These are phyloP conservation scores for Pristiophorus japonicus DNA, from an alignment of 2,113 vertebrate genomes.

Conservation along the genomic window DNA sequence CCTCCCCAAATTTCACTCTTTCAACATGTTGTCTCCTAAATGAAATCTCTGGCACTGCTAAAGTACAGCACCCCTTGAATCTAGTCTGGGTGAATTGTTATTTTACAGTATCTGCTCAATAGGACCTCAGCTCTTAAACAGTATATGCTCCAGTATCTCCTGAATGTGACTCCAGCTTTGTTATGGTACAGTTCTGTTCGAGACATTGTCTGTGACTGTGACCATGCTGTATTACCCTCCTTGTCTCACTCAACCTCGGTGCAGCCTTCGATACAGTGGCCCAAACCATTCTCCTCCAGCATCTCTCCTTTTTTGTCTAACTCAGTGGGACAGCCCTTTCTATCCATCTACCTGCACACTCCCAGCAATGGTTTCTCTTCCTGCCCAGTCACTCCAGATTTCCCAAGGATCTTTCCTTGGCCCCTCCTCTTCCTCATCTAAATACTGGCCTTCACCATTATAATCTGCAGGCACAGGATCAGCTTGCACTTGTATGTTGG, in stretches of 20 bases:
- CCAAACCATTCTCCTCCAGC: background rate
- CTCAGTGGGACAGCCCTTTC: background rate
- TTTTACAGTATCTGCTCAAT: background rate
- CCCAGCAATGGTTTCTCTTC: background rate
- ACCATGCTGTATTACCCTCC: background rate
- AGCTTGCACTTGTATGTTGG: background rate
- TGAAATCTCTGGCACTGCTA: background rate
- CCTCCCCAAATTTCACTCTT: slow-evolving; percentile 2
- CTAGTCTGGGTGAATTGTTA: background rate
- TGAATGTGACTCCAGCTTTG: background rate
- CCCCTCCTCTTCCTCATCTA: background rate
- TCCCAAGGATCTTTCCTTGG: background rate
- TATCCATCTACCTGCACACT: background rate
- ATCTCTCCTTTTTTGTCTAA: background rate
- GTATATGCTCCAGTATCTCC: background rate
- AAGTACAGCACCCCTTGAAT: background rate
- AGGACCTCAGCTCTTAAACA: background rate
- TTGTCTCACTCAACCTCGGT: background rate
- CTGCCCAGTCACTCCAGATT: background rate
- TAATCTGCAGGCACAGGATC: background rate
- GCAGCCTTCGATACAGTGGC: background rate
- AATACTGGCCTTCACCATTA: background rate
- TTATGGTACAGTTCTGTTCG: background rate
- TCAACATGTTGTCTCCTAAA: background rate
- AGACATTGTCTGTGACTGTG: background rate